Evolutionary conservation across 2,888 invertebrate genomes (phyloP), one percentile per base, ranked within the genome.

Genomic region (Drosophila algonquin): DNA sequence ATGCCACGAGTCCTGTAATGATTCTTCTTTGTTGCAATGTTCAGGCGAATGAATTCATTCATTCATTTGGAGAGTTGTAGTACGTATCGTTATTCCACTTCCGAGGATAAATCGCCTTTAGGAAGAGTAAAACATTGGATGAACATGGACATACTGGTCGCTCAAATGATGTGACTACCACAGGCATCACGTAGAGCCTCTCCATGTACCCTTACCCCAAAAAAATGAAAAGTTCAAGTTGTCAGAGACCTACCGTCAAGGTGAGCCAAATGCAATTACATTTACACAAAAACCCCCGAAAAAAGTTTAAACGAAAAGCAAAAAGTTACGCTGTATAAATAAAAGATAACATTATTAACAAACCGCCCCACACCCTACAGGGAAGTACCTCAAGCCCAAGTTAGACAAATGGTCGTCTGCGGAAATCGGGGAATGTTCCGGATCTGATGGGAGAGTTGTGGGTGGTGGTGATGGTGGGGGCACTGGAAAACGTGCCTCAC

Each of bases 261-360:
- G 64, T 81, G 78, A 75, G 79, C 65, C 67, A 73, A 84, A 87
- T 81, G 84, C 87, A 84, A 84, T 84, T 87, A 84, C 76, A 76
- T 76, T 78, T 30, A 40, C 40, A 18, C 58, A 68, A 73, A 71
- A 65, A 35, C 12, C 54, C 61, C 73, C 75, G 44, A 46, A 61
- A 76, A 81, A 84, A 87, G 75, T 86, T 86, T 78, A 64, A 60
- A 55, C 35, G 55, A 64, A 59, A 47, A 53, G 45, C 54, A 55
- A 59, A 72, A 71, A 71, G 59, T 52, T 68, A 47, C 54, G 64
- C 50, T 72, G 70, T 76, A 81, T 84, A 83, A 88, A 86, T 86
- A 87, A 85, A 75, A 85, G 88, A 85, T 87, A 85, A 86, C 81
- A 83, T 86, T 85, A 85, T 85, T 85, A 87, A 87, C 88, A 85